Conservation (phyloP, 1,140 invertebrate species). For the Eriocheir sinensis region DNA sequence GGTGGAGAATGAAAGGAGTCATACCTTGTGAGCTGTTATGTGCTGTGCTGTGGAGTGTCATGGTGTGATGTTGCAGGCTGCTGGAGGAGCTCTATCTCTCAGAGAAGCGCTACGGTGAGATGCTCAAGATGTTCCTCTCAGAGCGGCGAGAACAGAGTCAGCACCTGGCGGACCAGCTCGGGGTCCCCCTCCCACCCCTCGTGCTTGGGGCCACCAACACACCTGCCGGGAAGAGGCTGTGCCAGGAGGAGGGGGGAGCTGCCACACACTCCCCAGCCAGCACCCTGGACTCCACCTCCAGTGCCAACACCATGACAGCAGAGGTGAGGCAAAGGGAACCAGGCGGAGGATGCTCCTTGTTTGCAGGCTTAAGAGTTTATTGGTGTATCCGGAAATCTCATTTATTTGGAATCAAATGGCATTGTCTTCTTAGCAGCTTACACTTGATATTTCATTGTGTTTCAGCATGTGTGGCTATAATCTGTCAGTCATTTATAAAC, state of each 20-base stretch:
- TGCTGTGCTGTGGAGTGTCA: too few relatives aligned
- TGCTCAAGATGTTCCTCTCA: conserved; percentile 88
- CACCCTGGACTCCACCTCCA: conserved; percentile 61
- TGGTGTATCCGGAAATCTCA: too few relatives aligned
- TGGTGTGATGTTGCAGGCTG: conserved; percentile 81
- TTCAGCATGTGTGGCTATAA: too few relatives aligned
- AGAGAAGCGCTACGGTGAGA: conserved; percentile 87
- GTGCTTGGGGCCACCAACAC: not conserved
- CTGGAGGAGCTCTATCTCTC: conserved; percentile 86
- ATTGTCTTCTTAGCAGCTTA: too few relatives aligned
- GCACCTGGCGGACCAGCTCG: conserved; percentile 81
- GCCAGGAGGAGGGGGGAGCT: not conserved
- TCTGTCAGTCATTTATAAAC: not conserved
- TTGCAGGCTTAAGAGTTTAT: too few relatives aligned
- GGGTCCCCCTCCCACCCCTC: conserved; percentile 79
- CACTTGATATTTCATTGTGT: too few relatives aligned
- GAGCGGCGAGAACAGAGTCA: conserved; percentile 86
- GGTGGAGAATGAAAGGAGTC: too few relatives aligned
- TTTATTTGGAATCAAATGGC: too few relatives aligned
- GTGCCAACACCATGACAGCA: conserved; percentile 58
- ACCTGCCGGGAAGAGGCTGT: conserved; percentile 10
- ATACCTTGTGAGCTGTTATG: too few relatives aligned
- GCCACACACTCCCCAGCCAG: conserved; percentile 30
- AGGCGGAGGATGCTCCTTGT: too few relatives aligned
- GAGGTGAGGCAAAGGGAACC: too few relatives aligned